Conservation (phyloP, 2,888 invertebrate species). For the Hypercompe scribonia region DNA sequence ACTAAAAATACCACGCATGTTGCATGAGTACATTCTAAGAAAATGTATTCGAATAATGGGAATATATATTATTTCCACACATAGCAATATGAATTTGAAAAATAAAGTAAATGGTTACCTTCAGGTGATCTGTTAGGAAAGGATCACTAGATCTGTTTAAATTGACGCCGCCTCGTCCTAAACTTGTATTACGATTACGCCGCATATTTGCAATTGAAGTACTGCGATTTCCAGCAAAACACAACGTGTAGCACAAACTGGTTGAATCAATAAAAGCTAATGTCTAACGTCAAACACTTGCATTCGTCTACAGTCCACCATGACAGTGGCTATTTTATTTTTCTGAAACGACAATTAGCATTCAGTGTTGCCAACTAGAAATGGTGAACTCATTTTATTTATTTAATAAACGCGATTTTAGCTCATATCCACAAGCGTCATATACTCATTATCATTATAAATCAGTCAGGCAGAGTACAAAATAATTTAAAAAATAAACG, state of each 20-base stretch:
- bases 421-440: too few relatives aligned
- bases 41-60: not conserved
- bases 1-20: not conserved
- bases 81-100: not conserved
- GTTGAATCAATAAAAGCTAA: not conserved
- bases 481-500: too few relatives aligned
- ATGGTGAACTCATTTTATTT: too few relatives aligned
- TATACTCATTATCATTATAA: too few relatives aligned
- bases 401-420: too few relatives aligned
- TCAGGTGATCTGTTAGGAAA: slow-evolving; percentile 59
- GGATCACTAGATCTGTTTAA: slow-evolving; percentile 44
- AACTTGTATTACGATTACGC: slow-evolving; percentile 25
- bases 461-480: too few relatives aligned
- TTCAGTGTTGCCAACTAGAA: too few relatives aligned
- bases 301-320: slow-evolving; percentile 1
- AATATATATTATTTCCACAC: not conserved
- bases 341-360: too few relatives aligned
- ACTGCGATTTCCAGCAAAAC: not conserved
- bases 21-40: not conserved
- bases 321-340: not conserved
- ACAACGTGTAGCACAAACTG: not conserved
- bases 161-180: slow-evolving; percentile 6
- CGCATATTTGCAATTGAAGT: slow-evolving; percentile 31
- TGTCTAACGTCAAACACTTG: not conserved
- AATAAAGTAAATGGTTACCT: too few relatives aligned